phyloP scores from a whole-genome alignment of 2,888 invertebrate species.

The Cordilura impudica region DNA sequence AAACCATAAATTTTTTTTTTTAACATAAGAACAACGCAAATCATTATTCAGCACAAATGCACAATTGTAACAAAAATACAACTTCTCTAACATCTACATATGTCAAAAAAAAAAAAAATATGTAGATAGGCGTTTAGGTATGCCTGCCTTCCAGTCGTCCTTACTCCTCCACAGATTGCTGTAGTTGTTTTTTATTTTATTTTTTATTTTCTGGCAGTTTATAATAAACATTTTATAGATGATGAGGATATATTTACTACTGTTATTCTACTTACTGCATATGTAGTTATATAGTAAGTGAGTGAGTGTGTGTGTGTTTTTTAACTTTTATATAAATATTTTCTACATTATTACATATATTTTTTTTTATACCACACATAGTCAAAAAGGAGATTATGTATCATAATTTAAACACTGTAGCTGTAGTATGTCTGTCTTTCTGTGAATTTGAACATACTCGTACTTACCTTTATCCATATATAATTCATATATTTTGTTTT shows the following conservation, averaged over 20 bases:
- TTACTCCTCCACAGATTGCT: not conserved
- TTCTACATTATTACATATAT: constrained; percentile 1
- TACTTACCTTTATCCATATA: not conserved
- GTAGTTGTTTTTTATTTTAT: not conserved
- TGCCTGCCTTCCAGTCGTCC: not conserved
- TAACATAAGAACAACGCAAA: constrained; percentile 66
- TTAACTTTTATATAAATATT: not conserved
- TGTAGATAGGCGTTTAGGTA: not conserved
- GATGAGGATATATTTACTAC: constrained; percentile 29
- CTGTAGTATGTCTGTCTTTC: not conserved
- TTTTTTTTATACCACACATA: not conserved
- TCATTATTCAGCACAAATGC: constrained; percentile 66
- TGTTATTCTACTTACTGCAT: not conserved
- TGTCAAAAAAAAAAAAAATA: not conserved
- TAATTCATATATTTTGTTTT: constrained; percentile 34
- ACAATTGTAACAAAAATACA: constrained; percentile 38
- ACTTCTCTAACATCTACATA: not conserved
- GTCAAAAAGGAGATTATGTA: constrained; percentile 32
- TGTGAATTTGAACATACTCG: not conserved
- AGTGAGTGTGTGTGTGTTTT: not conserved
- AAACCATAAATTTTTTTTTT: constrained; percentile 67
- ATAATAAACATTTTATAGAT: constrained; percentile 38
- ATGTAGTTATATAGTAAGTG: no score
- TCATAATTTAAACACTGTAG: constrained; percentile 35
- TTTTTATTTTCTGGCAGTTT: constrained; percentile 37